Percentiles rank a stretch among this genome's conserved stretches.
phyloP scores from a whole-genome alignment of 2,113 vertebrate genomes.

The Poicephalus meyeri region DNA sequence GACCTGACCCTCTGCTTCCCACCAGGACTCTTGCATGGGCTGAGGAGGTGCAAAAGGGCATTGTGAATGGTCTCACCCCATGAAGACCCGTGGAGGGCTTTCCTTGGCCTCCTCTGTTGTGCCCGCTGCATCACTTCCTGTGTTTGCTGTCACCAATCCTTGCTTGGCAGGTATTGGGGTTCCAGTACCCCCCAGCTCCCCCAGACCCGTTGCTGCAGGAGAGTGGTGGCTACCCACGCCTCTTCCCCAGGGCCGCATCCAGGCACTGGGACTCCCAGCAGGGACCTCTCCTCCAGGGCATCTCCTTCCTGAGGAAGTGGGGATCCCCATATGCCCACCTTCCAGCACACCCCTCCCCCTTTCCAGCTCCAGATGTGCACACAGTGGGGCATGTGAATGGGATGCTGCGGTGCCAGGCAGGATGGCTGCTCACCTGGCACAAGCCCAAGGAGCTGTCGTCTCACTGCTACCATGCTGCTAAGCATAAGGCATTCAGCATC shows the following conservation, averaged over 20 bases:
- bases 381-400: accelerated
- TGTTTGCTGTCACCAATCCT: not conserved
- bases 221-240: not conserved
- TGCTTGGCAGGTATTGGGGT: not conserved
- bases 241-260: not conserved
- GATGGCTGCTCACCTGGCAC: constrained; percentile 1
- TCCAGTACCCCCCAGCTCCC: not conserved
- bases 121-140: not conserved
- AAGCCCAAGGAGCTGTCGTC: constrained; percentile 19
- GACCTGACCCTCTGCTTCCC: not conserved
- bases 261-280: not conserved
- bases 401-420: not conserved
- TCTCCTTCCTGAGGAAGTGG: not conserved
- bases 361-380: not conserved
- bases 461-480: accelerated
- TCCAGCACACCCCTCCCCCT: not conserved
- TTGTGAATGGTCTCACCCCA: not conserved
- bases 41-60: not conserved
- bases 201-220: not conserved
- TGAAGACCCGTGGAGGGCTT: accelerated
- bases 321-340: not conserved
- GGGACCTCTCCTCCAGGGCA: not conserved
- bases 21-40: accelerated
- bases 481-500: not conserved
- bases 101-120: not conserved